Conservation (phyloP, 1,140 invertebrate genomes). For the Temnothorax longispinosus region DNA sequence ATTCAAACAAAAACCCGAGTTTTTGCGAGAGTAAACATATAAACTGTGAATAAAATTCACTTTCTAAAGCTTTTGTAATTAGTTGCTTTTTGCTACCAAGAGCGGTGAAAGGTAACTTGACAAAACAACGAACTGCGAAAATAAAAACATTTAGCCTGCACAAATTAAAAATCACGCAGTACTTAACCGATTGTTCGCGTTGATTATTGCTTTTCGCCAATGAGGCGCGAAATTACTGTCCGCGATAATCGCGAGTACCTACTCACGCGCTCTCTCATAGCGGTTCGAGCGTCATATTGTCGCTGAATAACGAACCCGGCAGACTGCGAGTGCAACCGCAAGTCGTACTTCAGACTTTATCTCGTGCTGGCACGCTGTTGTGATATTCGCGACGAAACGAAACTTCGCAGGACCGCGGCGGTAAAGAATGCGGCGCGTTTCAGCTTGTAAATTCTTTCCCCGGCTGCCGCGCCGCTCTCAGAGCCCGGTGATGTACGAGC, state of each 20-base stretch:
- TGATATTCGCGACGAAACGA: constrained; percentile 49
- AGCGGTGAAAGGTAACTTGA: not conserved
- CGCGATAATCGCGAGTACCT: constrained; percentile 21
- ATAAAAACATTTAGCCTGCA: not conserved
- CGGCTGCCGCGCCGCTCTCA: not conserved
- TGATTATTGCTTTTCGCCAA: not conserved
- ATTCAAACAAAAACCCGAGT: not conserved
- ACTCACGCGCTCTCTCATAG: constrained; percentile 14
- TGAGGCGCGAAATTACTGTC: constrained; percentile 31
- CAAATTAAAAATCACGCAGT: not conserved
- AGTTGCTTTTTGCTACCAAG: not conserved
- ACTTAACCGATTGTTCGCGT: not conserved
- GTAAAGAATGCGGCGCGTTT: constrained; percentile 60
- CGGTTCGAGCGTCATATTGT: constrained; percentile 26
- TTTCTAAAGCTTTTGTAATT: not conserved
- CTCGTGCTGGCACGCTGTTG: constrained; percentile 45
- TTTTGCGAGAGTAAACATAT: not conserved
- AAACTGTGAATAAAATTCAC: not conserved
- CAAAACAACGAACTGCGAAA: not conserved
- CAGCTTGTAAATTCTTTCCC: constrained; percentile 61
- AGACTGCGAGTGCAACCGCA: not conserved
- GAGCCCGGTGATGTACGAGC: constrained; percentile 50
- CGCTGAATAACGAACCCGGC: constrained; percentile 25
- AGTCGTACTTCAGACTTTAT: constrained; percentile 57
- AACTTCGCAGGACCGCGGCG: constrained; percentile 19